These are phyloP conservation scores for Andrena marginata DNA, from an alignment of 2,888 invertebrate genomes.

Conservation along the genomic window DNA sequence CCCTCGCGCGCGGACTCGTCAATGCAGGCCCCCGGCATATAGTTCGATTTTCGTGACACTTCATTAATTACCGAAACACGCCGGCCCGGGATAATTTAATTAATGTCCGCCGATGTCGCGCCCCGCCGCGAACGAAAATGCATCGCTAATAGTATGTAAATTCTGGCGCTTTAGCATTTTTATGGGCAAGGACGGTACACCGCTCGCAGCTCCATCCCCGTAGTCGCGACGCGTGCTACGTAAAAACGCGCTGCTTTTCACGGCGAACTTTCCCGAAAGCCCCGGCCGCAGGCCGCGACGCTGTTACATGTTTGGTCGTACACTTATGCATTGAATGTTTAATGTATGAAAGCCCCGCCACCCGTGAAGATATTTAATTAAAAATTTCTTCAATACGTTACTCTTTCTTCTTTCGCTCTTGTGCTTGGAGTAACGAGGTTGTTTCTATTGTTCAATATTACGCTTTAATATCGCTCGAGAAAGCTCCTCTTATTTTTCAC, in stretches of 20 bases:
- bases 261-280: slow-evolving; percentile 21
- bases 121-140: slow-evolving; percentile 47
- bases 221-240: background rate
- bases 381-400: slow-evolving; percentile 29
- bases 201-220: background rate
- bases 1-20: slow-evolving; percentile 25
- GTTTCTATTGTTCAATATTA: background rate
- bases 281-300: background rate
- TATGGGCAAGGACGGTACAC: slow-evolving; percentile 8
- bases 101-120: slow-evolving; percentile 60
- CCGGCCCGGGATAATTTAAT: slow-evolving; percentile 66
- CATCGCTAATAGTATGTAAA: slow-evolving; percentile 61
- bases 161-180: slow-evolving; percentile 54
- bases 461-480: background rate
- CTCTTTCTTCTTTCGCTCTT: background rate
- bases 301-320: slow-evolving; percentile 26
- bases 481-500: background rate
- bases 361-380: slow-evolving; percentile 33
- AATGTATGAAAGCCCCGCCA: background rate
- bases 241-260: background rate
- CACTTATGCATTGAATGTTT: slow-evolving; percentile 17
- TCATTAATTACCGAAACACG: slow-evolving; percentile 73
- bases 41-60: slow-evolving; percentile 72
- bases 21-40: slow-evolving; percentile 32
- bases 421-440: slow-evolving; percentile 8